Base-by-base conservation (phyloP, 2,797 vertebrate species). In the Aldrovandia affinis region DNA sequence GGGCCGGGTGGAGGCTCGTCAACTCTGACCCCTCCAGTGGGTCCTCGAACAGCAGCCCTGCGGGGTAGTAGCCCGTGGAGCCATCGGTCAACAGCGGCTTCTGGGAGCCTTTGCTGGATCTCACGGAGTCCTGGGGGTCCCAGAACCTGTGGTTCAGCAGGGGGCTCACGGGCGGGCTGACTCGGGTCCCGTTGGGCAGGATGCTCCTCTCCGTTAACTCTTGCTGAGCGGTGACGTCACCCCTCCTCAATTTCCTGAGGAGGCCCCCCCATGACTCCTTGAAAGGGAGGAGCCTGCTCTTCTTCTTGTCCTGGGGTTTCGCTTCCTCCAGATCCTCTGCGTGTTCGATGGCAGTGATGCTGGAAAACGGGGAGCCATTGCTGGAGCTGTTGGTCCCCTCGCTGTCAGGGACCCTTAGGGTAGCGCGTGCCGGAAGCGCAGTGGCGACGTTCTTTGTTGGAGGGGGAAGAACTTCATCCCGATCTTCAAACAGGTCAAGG, bases 101-200 rank as follows among this genome's bases (percentile, higher is more conserved):
- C 0, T 86, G 86, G 73, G 92, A 93, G 84, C 61, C 84, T 0
- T 86, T 85, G 61, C 88, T 92, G 68, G 85, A 91, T 5, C 87
- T 87, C 25, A 82, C 57, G 1, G 89, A 88, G 18, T 85, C 87
- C 2, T 42, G 52, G 18, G 10, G 0, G 22, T 75, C 59, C 86
- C 86, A 88, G 59, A 82, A 80, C 84, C 83, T 92, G n/a, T 85
- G 85, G 79, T 87, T 92, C 9, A 77, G 36, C n/a, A 93, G 86
- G 0, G 95, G 95, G 81, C 93, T 94, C 0, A 93, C 91, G 0
- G 95, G 95, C 0, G 94, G 95, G 47, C 95, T 95, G 81, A 91
- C 88, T 57, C 89, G 88, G 61, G 90, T 92, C 25, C 92, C 94
- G n/a, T 95, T 92, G 2, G 93, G 93, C 18, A 93, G 86, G 82